phyloP scores from a whole-genome alignment of 2,888 invertebrate genomes.

The Nomada lathburiana region DNA sequence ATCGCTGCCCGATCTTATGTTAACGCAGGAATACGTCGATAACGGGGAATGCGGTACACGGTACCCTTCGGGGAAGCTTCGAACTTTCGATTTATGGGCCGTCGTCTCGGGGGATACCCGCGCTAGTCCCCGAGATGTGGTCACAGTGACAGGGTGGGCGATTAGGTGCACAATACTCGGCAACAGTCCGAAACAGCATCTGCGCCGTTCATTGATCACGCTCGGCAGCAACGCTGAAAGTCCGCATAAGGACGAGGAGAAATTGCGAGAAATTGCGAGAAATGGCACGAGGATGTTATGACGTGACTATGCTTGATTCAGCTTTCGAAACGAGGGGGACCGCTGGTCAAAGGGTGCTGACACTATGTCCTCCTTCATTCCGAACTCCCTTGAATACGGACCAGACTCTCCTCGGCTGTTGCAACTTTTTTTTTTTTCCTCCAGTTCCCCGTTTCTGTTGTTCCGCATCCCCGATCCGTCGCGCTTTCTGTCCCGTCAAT shows the following conservation, averaged over 20 bases:
- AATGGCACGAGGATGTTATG: slow-evolving; percentile 59
- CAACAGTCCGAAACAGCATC: slow-evolving; percentile 81
- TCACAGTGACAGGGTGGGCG: slow-evolving; percentile 84
- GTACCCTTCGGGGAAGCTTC: slow-evolving; percentile 72
- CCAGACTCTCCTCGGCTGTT: slow-evolving; percentile 53
- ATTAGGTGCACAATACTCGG: slow-evolving; percentile 84
- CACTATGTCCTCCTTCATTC: slow-evolving; percentile 57
- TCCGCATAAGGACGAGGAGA: slow-evolving; percentile 60
- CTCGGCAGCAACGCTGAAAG: slow-evolving; percentile 59
- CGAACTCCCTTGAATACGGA: slow-evolving; percentile 53
- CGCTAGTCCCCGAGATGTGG: slow-evolving; percentile 75
- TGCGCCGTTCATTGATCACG: slow-evolving; percentile 83
- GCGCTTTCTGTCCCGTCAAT: not conserved
- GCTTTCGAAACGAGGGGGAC: slow-evolving; percentile 22
- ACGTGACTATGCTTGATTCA: slow-evolving; percentile 67
- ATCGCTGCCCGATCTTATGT: slow-evolving; percentile 77
- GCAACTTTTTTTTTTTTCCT: slow-evolving; percentile 41
- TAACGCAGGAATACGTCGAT: slow-evolving; percentile 70
- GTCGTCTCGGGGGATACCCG: slow-evolving; percentile 75
- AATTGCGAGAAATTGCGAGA: slow-evolving; percentile 50
- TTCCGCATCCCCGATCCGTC: not conserved
- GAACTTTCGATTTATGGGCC: slow-evolving; percentile 84
- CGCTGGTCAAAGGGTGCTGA: slow-evolving; percentile 38
- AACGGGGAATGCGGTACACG: slow-evolving; percentile 67
- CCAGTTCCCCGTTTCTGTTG: not conserved